phyloP scores from a whole-genome alignment of 2,888 invertebrate genomes.

The Orthonychiurus folsomi region DNA sequence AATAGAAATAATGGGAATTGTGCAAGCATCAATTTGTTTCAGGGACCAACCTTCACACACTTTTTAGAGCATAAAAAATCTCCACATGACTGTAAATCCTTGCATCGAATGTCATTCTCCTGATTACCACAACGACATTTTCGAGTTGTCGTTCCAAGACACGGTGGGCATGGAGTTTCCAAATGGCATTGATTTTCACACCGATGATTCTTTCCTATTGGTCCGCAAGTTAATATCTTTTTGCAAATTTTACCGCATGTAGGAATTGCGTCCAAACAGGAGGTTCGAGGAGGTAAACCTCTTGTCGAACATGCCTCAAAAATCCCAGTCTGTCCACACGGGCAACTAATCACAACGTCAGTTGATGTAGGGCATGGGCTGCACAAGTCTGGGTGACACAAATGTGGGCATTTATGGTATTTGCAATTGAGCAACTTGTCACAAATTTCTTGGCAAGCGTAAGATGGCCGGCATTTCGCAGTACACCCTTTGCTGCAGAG shows the following conservation, averaged over 20 bases:
- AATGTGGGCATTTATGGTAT: conserved; percentile 56
- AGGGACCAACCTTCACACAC: conserved; percentile 85
- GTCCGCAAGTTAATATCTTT: conserved; percentile 61
- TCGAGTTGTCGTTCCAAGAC: conserved; percentile 62
- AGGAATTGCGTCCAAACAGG: conserved; percentile 73
- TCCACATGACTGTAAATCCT: conserved; percentile 59
- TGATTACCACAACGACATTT: conserved; percentile 79
- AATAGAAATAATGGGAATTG: too few relatives aligned
- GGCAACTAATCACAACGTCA: conserved; percentile 57
- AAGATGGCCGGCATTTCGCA: conserved; percentile 47
- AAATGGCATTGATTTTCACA: conserved; percentile 61
- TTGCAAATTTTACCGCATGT: conserved; percentile 61
- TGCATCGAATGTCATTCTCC: conserved; percentile 70
- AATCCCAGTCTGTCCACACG: conserved; percentile 62
- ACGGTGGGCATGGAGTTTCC: conserved; percentile 64
- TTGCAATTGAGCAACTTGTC: conserved; percentile 46
- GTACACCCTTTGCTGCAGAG: conserved; percentile 52
- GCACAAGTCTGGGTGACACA: conserved; percentile 63
- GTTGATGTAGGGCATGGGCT: conserved; percentile 57
- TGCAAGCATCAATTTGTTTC: too few relatives aligned
- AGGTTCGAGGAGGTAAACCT: conserved; percentile 48
- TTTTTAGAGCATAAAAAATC: conserved; percentile 78
- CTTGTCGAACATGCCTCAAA: conserved; percentile 44
- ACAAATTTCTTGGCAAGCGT: conserved; percentile 54
- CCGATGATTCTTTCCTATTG: conserved; percentile 54